phyloP scores from a whole-genome alignment of 2,888 invertebrate species.

The Nycteola revayana region DNA sequence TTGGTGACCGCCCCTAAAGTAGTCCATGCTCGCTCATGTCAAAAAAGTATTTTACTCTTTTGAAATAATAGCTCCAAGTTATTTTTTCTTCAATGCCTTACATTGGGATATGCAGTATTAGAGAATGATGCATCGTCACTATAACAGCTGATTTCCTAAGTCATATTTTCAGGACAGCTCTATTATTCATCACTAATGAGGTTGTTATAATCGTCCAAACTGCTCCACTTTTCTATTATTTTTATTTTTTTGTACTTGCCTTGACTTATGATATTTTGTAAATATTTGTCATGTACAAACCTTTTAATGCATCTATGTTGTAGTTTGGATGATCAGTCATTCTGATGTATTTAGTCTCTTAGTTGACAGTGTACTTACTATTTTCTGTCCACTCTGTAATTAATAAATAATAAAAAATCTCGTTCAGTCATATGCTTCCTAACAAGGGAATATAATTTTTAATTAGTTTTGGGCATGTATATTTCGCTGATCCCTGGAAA shows the following conservation, averaged over 20 bases:
- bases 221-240: constrained; percentile 44
- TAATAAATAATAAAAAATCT: constrained; percentile 58
- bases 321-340: constrained; percentile 74
- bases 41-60: constrained; percentile 73
- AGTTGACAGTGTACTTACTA: constrained; percentile 57
- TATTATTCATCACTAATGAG: constrained; percentile 80
- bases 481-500: constrained; percentile 70
- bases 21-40: constrained; percentile 81
- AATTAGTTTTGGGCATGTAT: constrained; percentile 79
- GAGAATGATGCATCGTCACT: constrained; percentile 81
- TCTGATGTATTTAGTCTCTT: constrained; percentile 64
- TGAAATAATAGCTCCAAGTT: constrained; percentile 74
- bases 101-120: constrained; percentile 80
- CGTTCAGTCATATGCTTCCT: constrained; percentile 77
- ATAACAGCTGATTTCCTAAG: constrained; percentile 80
- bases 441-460: constrained; percentile 76
- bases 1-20: constrained; percentile 81
- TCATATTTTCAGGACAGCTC: constrained; percentile 79
- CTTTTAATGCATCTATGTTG: constrained; percentile 41
- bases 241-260: constrained; percentile 19
- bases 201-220: constrained; percentile 69
- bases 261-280: constrained; percentile 24
- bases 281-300: constrained; percentile 27
- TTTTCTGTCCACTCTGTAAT: constrained; percentile 62
- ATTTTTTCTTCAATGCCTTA: constrained; percentile 78